phyloP scores from a whole-genome alignment of 1,140 invertebrate genomes.

The Saccostrea cuccullata region DNA sequence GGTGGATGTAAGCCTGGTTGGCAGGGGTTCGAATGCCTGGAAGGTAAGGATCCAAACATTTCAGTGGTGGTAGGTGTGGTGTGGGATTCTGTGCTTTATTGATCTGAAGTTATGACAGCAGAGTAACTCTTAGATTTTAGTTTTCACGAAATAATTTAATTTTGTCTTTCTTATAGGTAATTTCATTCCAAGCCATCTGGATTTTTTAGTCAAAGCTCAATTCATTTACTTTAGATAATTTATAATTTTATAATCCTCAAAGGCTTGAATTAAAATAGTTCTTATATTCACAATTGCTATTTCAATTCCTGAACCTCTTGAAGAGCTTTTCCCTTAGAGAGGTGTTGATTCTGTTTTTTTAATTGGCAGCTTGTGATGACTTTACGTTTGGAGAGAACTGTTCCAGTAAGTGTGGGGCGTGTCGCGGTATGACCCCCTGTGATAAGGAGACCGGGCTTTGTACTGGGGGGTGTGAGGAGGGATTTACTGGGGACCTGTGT shows the following conservation, averaged over 20 bases:
- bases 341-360: not conserved
- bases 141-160: no score
- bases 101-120: no score
- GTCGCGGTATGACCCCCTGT: constrained; percentile 50
- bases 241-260: no score
- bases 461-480: constrained; percentile 56
- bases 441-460: constrained; percentile 54
- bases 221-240: no score
- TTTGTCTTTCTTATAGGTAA: no score
- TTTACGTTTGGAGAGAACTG: constrained; percentile 61
- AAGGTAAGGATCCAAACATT: constrained; percentile 27
- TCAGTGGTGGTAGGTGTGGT: no score
- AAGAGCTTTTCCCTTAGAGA: not conserved
- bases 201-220: no score
- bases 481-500: constrained; percentile 55
- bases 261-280: no score
- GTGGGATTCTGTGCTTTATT: no score
- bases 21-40: constrained; percentile 38
- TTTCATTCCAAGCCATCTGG: no score
- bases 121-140: no score
- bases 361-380: constrained; percentile 55
- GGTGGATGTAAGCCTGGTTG: constrained; percentile 57
- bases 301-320: not conserved
- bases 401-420: constrained; percentile 56
- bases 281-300: not conserved